Conservation (phyloP, 35 echinoderm and acorn worm species). For the Apostichopus japonicus region DNA sequence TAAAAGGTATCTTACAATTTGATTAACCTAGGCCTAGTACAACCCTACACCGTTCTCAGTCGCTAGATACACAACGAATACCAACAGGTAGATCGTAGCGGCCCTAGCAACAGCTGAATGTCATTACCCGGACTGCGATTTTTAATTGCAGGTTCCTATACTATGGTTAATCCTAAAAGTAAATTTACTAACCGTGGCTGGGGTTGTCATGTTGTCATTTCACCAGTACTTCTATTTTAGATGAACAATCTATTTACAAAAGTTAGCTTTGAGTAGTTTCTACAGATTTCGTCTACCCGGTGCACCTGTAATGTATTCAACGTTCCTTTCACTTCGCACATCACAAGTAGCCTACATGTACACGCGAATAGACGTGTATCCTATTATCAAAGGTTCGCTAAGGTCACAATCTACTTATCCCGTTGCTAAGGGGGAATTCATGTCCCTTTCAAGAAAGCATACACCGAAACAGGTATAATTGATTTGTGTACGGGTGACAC, state of each 20-base stretch:
- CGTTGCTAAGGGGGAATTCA: background rate
- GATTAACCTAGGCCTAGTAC: too few relatives aligned
- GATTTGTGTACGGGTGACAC: background rate
- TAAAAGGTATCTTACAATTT: too few relatives aligned
- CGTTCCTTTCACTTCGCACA: background rate
- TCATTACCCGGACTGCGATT: background rate
- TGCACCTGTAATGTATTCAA: background rate
- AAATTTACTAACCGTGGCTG: background rate
- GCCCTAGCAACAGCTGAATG: background rate
- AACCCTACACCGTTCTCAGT: too few relatives aligned
- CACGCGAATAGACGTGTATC: background rate
- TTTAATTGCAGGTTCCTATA: background rate
- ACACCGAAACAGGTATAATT: background rate
- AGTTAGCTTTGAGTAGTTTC: background rate
- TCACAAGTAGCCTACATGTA: background rate
- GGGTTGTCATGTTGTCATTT: background rate
- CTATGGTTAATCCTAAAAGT: background rate
- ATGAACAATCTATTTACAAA: background rate
- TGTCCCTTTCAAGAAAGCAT: background rate
- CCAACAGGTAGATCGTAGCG: background rate
- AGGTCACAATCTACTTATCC: background rate
- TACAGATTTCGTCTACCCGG: too few relatives aligned
- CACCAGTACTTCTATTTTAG: background rate
- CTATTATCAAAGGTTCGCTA: background rate
- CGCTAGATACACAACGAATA: too few relatives aligned